Conservation (phyloP, 1,140 invertebrate genomes). For the Drosophila azteca region DNA sequence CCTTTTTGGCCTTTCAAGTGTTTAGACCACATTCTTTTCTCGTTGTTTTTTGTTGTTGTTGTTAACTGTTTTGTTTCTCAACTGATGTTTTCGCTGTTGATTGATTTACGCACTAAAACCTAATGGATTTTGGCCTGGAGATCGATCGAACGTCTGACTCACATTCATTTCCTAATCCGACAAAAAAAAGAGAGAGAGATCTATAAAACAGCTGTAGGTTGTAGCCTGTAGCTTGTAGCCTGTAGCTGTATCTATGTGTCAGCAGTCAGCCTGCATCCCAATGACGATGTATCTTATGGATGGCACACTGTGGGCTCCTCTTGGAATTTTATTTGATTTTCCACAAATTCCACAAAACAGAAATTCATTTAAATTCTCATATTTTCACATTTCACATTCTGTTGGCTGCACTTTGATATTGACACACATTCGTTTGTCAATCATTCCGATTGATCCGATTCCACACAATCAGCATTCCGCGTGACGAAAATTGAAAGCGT, state of each 20-base stretch:
- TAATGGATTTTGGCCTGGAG: not conserved
- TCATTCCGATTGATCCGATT: conserved; percentile 21
- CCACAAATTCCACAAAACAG: conserved; percentile 15
- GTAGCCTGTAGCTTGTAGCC: too few species aligned
- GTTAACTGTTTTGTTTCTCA: conserved; percentile 1
- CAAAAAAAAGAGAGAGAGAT: too few species aligned
- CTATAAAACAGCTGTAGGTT: too few species aligned
- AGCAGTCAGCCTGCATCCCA: too few species aligned
- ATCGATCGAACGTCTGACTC: too few species aligned
- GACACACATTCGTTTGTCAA: conserved; percentile 41
- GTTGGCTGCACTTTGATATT: conserved; percentile 37
- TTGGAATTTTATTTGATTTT: too few species aligned
- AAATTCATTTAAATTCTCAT: conserved; percentile 34
- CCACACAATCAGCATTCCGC: conserved; percentile 36
- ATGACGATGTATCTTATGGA: too few species aligned
- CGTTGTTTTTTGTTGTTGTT: not conserved
- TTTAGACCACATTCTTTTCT: conserved; percentile 25
- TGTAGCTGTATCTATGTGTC: too few species aligned
- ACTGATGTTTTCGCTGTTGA: conserved; percentile 3
- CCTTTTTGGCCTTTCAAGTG: conserved; percentile 18
- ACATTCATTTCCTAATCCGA: too few species aligned
- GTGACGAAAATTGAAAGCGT: conserved; percentile 18
- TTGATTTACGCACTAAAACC: conserved; percentile 2
- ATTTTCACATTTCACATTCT: conserved; percentile 6
- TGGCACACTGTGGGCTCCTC: too few species aligned